Percentiles rank a stretch among this genome's conserved stretches.
Evolutionary conservation across 1,140 invertebrate genomes (phyloP).

Genomic region (Diuraphis noxia): DNA sequence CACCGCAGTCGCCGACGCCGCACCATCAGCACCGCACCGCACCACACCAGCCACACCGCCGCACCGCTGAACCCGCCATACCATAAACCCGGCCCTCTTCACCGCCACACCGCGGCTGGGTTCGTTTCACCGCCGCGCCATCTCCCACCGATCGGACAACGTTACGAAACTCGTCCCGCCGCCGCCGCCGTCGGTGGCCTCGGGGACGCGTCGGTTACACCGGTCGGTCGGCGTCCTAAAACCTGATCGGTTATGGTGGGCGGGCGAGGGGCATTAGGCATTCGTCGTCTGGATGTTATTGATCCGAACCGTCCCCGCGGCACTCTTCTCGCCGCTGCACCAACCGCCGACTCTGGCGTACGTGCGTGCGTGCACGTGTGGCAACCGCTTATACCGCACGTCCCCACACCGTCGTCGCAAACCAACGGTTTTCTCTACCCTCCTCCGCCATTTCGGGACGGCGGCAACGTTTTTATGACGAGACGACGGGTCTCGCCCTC

Average conservation of each 20-base stretch:
- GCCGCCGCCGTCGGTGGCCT: conserved; percentile 10
- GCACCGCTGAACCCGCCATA: not conserved
- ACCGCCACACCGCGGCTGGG: not conserved
- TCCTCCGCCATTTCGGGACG: too few species aligned
- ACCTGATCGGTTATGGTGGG: not conserved
- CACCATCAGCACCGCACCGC: not conserved
- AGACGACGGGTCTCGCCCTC: not conserved
- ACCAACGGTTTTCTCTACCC: conserved; percentile 9
- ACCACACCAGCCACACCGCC: not conserved
- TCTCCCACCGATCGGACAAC: not conserved
- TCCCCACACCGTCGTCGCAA: not conserved
- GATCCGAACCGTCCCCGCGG: conserved; percentile 37
- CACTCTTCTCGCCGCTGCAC: not conserved
- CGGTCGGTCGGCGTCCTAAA: conserved; percentile 47
- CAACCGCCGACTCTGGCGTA: not conserved
- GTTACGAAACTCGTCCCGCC: conserved; percentile 33
- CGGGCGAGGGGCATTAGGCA: not conserved
- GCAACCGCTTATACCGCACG: not conserved
- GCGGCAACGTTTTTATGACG: not conserved
- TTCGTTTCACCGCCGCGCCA: not conserved
- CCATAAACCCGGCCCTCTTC: not conserved
- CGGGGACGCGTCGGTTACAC: conserved; percentile 46
- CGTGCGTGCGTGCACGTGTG: conserved; percentile 34
- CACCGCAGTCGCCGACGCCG: not conserved
- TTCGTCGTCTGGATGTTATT: conserved; percentile 52